These are phyloP conservation scores for Amphiprion clarkii DNA, from an alignment of 2,797 vertebrate genomes.

Conservation along the genomic window DNA sequence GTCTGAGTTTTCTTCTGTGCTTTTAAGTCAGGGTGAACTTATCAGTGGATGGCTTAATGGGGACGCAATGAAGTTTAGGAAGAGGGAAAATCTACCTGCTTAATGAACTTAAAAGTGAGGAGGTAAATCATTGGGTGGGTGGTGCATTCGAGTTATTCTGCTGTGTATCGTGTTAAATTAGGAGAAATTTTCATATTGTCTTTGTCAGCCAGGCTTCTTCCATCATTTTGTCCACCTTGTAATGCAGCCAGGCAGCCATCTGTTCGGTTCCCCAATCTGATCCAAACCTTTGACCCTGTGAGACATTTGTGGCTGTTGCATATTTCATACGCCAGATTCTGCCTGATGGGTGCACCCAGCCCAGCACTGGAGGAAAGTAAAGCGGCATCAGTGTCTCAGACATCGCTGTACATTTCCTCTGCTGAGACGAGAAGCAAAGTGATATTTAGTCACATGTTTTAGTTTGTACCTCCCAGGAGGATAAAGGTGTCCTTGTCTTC, in stretches of 20 bases:
- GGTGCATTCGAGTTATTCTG: no score
- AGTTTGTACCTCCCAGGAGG: constrained; percentile 11
- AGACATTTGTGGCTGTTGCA: constrained; percentile 25
- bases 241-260: constrained; percentile 24
- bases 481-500: constrained; percentile 15
- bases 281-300: constrained; percentile 26
- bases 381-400: neutral
- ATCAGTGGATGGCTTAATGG: no score
- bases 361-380: constrained; percentile 1
- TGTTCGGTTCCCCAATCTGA: constrained; percentile 23
- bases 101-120: no score
- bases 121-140: no score
- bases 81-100: no score
- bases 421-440: constrained; percentile 19
- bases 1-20: neutral
- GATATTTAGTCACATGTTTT: constrained; percentile 26
- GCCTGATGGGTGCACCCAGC: constrained; percentile 6
- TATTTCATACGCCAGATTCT: constrained; percentile 23
- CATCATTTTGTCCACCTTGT: neutral
- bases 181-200: no score
- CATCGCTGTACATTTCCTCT: constrained; percentile 28
- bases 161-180: no score
- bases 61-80: no score
- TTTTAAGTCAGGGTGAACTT: neutral
- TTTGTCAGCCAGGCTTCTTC: neutral